Percentiles rank a stretch among this genome's conserved stretches.
These are phyloP conservation scores for Euplagia quadripunctaria DNA, from an alignment of 2,888 invertebrate genomes.

Conservation along the genomic window DNA sequence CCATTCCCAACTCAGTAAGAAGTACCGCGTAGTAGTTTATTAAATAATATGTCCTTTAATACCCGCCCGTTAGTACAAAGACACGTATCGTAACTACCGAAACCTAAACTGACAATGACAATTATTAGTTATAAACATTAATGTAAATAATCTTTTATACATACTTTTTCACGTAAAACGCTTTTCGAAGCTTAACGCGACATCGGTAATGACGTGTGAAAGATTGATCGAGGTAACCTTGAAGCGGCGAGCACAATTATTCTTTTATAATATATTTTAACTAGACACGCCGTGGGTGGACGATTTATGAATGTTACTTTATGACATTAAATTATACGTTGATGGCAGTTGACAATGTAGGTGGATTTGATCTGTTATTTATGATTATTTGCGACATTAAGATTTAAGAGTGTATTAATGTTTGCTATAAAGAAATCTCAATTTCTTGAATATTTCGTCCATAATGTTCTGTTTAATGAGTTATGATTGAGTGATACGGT, in stretches of 20 bases:
- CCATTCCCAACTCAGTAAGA: too few relatives aligned
- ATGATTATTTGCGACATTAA: slow-evolving; percentile 48
- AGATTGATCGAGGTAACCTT: slow-evolving; percentile 63
- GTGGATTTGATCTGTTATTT: slow-evolving; percentile 53
- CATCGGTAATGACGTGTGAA: slow-evolving; percentile 64
- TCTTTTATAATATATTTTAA: slow-evolving; percentile 61
- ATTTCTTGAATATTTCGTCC: slow-evolving; percentile 28
- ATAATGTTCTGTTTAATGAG: slow-evolving; percentile 32
- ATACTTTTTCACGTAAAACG: slow-evolving; percentile 53
- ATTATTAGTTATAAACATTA: slow-evolving; percentile 37
- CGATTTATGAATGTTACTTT: slow-evolving; percentile 60
- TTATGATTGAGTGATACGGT: slow-evolving; percentile 25
- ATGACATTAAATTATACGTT: slow-evolving; percentile 54
- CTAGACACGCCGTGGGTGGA: slow-evolving; percentile 54
- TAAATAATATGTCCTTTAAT: neutral
- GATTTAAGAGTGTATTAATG: slow-evolving; percentile 51
- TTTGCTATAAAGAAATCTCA: slow-evolving; percentile 42
- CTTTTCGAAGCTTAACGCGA: slow-evolving; percentile 65
- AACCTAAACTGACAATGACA: slow-evolving; percentile 45
- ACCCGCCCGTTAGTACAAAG: neutral
- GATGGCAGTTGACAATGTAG: slow-evolving; percentile 56
- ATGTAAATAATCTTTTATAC: slow-evolving; percentile 38
- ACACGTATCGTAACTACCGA: slow-evolving; percentile 39
- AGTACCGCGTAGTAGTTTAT: too few relatives aligned
- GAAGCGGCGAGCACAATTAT: slow-evolving; percentile 54